Base-by-base conservation (phyloP, 2,888 invertebrate genomes). In the Folsomia candida region DNA sequence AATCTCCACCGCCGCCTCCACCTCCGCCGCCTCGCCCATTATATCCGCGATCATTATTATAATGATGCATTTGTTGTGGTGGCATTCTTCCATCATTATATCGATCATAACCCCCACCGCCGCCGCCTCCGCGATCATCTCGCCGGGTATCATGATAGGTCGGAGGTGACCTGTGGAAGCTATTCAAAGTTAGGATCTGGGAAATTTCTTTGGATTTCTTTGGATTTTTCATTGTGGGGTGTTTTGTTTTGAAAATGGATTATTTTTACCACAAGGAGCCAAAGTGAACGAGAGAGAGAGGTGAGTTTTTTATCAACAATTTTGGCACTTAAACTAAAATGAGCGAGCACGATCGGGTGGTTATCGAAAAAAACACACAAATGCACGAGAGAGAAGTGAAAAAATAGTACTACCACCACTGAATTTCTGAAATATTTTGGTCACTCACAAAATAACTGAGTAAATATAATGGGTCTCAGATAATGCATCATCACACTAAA, bases 51-150 rank as follows among this genome's bases (percentile, higher is more conserved):
- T 24, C 51, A 24, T 64, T 62, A 63, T 72, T 69, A 54, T 24
- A 69, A 65, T 24, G 70, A 65, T 66, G n/a, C n/a, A n/a, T n/a
- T n/a, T 24, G 59, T 51, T 59, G 51, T 64, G 64, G n/a, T 70
- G 67, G 22, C 63, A 37, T 28, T 77, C 76, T 62, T 77, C 70
- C 20, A 37, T 73, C 69, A 47, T 69, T n/a, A 62, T 72, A 68
- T 60, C 71, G 71, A 68, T 64, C 66, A 22, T 60, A 47, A 24
- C 70, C 63, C 25, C 61, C 63, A 27, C 68, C 61, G 25, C 61
- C 68, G 51, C 69, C 68, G 9, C 71, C 26, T 58, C 67, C 67
- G 57, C 64, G 64, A 68, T 72, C 65, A 65, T 72, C 72, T 14
- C 65, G 11, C 4, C 57, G n/a, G n/a, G n/a, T 28, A 27, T 65